Evolutionary conservation across 1,140 invertebrate species (phyloP).

Genomic region (Lordiphosa collinella): DNA sequence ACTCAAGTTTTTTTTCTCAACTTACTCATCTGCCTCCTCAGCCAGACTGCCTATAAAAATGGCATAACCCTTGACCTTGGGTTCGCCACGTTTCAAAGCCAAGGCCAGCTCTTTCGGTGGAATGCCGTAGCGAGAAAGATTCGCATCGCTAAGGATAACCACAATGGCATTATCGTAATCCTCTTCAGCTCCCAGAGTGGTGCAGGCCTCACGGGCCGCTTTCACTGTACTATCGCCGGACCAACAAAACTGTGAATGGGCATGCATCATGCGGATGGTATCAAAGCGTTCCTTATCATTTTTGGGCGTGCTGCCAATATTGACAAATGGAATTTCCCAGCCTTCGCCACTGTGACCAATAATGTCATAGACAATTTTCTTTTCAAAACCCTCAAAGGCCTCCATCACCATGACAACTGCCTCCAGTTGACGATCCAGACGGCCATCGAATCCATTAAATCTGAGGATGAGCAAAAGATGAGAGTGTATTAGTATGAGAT

Average conservation of each 20-base stretch:
- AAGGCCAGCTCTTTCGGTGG: slow-evolving; percentile 86
- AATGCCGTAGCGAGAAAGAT: slow-evolving; percentile 97
- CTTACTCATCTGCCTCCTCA: slow-evolving; percentile 91
- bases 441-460: slow-evolving; percentile 95
- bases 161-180: slow-evolving; percentile 93
- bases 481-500: too few species aligned
- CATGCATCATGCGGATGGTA: slow-evolving; percentile 92
- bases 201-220: slow-evolving; percentile 89
- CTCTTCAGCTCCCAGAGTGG: slow-evolving; percentile 85
- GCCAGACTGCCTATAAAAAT: slow-evolving; percentile 97
- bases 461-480: slow-evolving; percentile 58
- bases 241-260: slow-evolving; percentile 95
- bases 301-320: slow-evolving; percentile 86
- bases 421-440: slow-evolving; percentile 95
- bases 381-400: slow-evolving; percentile 93
- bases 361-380: slow-evolving; percentile 95
- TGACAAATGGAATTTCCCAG: slow-evolving; percentile 87
- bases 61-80: slow-evolving; percentile 91
- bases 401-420: slow-evolving; percentile 96
- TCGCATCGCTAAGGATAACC: slow-evolving; percentile 95
- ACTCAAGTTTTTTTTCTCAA: slow-evolving; percentile 15
- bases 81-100: slow-evolving; percentile 85
- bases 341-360: slow-evolving; percentile 96
- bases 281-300: slow-evolving; percentile 94
- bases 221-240: slow-evolving; percentile 94